phyloP scores from a whole-genome alignment of 2,113 vertebrate species.

The Chaetops frenatus region DNA sequence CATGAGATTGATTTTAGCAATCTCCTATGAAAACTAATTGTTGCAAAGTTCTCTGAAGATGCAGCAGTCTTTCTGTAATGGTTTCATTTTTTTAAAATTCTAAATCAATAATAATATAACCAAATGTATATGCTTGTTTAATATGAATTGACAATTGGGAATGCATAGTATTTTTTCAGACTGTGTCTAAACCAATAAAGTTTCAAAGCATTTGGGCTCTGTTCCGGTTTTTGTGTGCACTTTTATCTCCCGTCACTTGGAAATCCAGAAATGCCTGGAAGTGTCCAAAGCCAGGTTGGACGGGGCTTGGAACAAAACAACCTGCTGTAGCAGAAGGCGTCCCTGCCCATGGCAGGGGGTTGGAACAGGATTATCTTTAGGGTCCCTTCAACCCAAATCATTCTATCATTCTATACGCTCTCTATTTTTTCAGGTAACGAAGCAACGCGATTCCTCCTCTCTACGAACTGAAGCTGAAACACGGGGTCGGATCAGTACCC shows the following conservation, averaged over 20 bases:
- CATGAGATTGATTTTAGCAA: not conserved
- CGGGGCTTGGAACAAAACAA: not conserved
- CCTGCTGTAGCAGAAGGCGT: no score
- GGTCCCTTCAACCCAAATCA: not conserved
- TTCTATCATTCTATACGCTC: not conserved
- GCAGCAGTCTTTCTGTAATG: not conserved
- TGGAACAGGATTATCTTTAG: rapidly evolving
- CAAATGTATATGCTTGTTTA: conserved; percentile 33
- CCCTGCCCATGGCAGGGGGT: not conserved
- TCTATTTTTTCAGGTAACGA: not conserved
- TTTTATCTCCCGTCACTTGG: not conserved
- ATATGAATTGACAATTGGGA: conserved; percentile 18
- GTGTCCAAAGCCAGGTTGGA: not conserved
- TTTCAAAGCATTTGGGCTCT: not conserved
- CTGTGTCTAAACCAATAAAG: conserved; percentile 49
- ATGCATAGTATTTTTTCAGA: conserved; percentile 55
- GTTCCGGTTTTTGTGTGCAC: not conserved
- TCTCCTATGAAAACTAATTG: not conserved
- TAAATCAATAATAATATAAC: not conserved
- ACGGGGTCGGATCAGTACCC: not conserved
- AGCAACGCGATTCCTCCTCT: not conserved
- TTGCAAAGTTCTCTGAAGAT: not conserved
- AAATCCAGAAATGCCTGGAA: rapidly evolving
- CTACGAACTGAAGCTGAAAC: not conserved
- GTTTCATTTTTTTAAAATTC: not conserved